Base-by-base conservation (phyloP, 2,113 vertebrate genomes). In the Terrapene triunguis region DNA sequence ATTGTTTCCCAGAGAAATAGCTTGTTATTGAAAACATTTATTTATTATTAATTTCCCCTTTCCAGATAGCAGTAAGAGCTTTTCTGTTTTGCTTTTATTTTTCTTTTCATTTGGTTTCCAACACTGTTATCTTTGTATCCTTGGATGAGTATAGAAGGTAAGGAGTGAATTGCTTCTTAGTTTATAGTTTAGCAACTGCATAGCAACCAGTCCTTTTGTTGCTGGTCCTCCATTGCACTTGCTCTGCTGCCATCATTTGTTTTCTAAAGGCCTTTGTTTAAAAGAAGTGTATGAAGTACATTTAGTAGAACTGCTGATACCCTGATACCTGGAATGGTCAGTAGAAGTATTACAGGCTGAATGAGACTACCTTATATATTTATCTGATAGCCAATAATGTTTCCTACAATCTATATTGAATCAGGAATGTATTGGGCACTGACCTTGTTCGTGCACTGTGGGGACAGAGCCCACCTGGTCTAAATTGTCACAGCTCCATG, bases 91-190 rank as follows among this genome's bases (percentile, higher is more conserved):
- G 38, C 50, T 90, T 89, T 93, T 89, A 65, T 89, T 84, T 79
- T 25, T 55, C 62, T 69, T 84, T 79, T 55, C 14, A 13, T 88
- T 96, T 95, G 81, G 8, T 85, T 88, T 95, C 27, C 89, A 93
- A 97, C 4, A 32, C 2, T 81, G 76, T 88, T 92, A 74, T 90
- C 88, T 92, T 88, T 92, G 3, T 96, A 32, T 89, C 35, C 93
- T 95, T 93, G 95, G 97, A 92, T 88, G 89, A 94, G 84, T 92
- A 29, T 62, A 97, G 96, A 98, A 95, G 96, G 94, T 96, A 96
- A 97, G 92, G 91, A 87, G 24, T 24, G 0, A 88, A 54, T 83
- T 76, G 6, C 7, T 90, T 94, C 1, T 0, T 16, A 22, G 81
- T 86, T 92, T 80, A 3, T 83, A 92, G 44, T 25, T 87, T 85